Percentiles rank a stretch among this genome's conserved stretches.
These are phyloP conservation scores for Cheirogaleus medius DNA, from an alignment of 2,113 vertebrate genomes.

Conservation along the genomic window DNA sequence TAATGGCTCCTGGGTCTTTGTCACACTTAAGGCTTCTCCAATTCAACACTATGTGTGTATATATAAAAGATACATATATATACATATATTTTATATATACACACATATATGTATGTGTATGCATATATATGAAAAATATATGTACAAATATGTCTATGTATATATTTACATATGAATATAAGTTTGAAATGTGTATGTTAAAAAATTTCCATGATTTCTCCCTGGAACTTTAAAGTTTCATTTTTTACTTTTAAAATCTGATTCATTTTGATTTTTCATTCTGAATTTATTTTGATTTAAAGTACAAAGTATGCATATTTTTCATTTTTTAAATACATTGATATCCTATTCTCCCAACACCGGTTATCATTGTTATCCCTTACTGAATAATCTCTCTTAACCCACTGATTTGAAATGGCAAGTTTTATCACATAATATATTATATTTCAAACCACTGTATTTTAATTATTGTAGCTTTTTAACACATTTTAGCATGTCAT, in stretches of 20 bases:
- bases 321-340: background rate
- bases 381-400: background rate
- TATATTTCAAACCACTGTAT: background rate
- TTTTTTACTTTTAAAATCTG: background rate
- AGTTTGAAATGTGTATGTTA: background rate
- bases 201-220: background rate
- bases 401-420: background rate
- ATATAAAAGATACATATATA: background rate
- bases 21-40: background rate
- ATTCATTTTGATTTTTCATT: too few species aligned
- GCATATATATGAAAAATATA: background rate
- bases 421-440: background rate
- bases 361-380: background rate
- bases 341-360: background rate
- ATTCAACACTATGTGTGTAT: background rate
- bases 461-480: constrained; percentile 13
- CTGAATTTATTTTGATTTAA: constrained; percentile 43
- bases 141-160: background rate
- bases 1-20: background rate
- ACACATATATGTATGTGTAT: background rate
- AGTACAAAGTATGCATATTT: background rate
- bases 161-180: background rate
- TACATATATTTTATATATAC: background rate
- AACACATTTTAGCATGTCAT: background rate
- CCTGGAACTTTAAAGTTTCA: background rate